Conservation (phyloP, 2,113 vertebrate species). For the Calidris pygmaea region DNA sequence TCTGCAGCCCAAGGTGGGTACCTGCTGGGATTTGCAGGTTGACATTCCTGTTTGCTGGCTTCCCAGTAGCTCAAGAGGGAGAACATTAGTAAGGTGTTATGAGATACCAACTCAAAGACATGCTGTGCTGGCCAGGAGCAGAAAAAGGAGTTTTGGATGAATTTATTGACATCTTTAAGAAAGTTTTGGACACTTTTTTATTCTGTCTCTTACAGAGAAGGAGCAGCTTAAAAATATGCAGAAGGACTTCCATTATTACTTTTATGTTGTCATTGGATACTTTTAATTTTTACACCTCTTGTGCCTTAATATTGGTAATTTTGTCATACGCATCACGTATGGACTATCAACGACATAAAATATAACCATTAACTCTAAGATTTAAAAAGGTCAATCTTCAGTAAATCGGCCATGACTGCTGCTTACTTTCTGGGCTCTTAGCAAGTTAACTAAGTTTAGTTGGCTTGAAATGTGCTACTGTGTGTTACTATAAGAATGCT, state of each 20-base stretch:
- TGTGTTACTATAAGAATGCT: constrained; percentile 30
- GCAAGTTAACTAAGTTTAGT: constrained; percentile 27
- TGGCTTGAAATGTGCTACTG: constrained; percentile 46
- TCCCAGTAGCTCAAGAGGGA: neutral
- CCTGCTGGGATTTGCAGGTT: neutral
- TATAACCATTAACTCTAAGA: constrained; percentile 16
- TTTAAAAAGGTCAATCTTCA: constrained; percentile 14
- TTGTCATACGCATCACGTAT: neutral
- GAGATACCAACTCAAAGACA: neutral
- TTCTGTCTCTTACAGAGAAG: neutral
- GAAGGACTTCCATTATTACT: neutral
- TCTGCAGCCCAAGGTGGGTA: neutral
- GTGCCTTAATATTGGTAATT: constrained; percentile 25
- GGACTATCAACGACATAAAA: neutral
- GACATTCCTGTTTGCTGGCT: neutral
- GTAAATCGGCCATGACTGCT: constrained; percentile 28
- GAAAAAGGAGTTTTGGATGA: neutral
- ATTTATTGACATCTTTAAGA: neutral
- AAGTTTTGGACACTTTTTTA: neutral
- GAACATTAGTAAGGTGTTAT: neutral
- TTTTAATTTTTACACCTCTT: constrained; percentile 37
- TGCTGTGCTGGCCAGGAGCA: neutral
- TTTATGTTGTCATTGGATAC: neutral
- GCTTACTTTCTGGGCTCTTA: constrained; percentile 19
- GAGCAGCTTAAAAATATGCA: neutral